Evolutionary conservation across 2,888 invertebrate genomes (phyloP), one percentile per base, ranked within the genome.

Genomic region (Deilephila porcellus): DNA sequence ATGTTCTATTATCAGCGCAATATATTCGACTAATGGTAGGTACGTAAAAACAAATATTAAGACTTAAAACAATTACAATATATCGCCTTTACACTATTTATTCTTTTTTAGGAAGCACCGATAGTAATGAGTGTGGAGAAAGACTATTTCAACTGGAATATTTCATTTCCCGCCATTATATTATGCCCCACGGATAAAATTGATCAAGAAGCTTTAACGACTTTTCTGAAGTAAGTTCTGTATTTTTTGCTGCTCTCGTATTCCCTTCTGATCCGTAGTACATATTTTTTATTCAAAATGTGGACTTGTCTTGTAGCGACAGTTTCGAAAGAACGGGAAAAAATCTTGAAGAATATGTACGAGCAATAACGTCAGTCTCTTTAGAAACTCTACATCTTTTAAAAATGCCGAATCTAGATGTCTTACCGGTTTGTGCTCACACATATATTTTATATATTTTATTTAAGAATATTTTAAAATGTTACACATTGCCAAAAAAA

Each of bases 61-160:
- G 25, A 37, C 6, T 5, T n/a, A 45, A 60, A 45, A 32, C 8
- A 4, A 3, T 32, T 7, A 11, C 4, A 52, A 1, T 32, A 25
- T 52, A n/a, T 72, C n/a, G 63, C n/a, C 45, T 45, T 11, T 17
- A 59, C 0, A n/a, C 8, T 37, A 5, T 32, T 59, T 73, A 11
- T 37, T 73, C 74, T 74, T 59, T 81, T 78, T 76, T 92, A 96
- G 93, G 95, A 95, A 80, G 95, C 96, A 73, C 97, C 97, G 14
- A 96, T 96, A 74, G 97, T 97, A 20, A 96, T 96, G 85, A 96
- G 96, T 67, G 96, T 97, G 88, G 97, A 97, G 86, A 95, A 96
- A 82, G 96, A 97, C 85, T 95, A 96, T 81, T 95, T 96, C 79
- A 95, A 96, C 74, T 97, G 97, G 97, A 96, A 96, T 77, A 95